These are phyloP conservation scores for Sebastolobus alascanus DNA, from an alignment of 2,797 vertebrate genomes.

Conservation along the genomic window DNA sequence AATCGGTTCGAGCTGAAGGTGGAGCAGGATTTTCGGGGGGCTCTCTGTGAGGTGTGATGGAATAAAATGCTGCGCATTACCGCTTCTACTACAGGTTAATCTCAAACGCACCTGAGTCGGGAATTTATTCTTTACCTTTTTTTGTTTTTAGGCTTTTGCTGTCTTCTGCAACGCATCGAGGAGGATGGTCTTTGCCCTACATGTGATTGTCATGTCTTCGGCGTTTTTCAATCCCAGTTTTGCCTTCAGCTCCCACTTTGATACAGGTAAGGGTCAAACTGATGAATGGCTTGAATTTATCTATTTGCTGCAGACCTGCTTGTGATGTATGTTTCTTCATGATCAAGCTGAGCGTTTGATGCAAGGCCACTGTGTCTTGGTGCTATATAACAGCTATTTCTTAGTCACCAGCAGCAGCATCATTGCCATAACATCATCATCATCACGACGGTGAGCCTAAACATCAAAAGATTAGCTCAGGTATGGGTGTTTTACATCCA, in stretches of 20 bases:
- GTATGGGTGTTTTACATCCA: background rate
- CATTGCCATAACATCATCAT: background rate
- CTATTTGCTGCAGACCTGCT: constrained; percentile 14
- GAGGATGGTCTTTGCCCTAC: constrained; percentile 86
- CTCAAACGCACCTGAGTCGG: constrained; percentile 61
- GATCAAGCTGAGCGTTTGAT: constrained; percentile 12
- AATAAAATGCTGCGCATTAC: constrained; percentile 76
- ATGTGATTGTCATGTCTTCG: constrained; percentile 91
- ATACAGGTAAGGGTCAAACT: constrained; percentile 89
- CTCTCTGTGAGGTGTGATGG: constrained; percentile 66
- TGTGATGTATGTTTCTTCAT: background rate
- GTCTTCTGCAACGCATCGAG: constrained; percentile 63
- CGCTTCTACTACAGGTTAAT: constrained; percentile 45
- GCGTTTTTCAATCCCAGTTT: constrained; percentile 94
- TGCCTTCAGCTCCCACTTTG: constrained; percentile 97
- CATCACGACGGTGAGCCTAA: background rate
- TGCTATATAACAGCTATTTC: constrained; percentile 4
- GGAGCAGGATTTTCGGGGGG: constrained; percentile 59
- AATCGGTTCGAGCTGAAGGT: constrained; percentile 67
- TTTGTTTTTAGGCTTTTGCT: constrained; percentile 50
- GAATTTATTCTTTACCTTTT: constrained; percentile 54
- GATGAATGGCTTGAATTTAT: background rate
- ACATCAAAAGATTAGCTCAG: background rate
- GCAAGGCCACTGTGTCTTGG: constrained; percentile 14
- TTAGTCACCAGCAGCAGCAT: background rate